A percentile compares a stretch with the other conserved stretches of the same genome.
Conservation (phyloP, 2,797 vertebrate genomes). For the Taenioides sp. region DNA sequence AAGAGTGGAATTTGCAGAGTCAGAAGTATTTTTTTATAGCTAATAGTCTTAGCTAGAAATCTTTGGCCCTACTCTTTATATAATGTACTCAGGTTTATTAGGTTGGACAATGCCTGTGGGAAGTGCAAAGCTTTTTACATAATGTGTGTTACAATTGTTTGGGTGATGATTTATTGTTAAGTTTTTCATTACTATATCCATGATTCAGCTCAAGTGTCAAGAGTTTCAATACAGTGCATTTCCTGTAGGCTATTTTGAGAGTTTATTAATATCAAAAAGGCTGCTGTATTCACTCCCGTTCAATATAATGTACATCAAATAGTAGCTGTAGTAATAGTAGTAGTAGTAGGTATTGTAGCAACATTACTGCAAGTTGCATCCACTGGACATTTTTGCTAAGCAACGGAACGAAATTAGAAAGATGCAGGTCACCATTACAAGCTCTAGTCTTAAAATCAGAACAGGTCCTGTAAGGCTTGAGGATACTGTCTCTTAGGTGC, state of each 20-base stretch:
- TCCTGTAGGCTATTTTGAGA: not conserved
- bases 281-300: not conserved
- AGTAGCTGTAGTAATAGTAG: not conserved
- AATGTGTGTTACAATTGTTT: slow-evolving; percentile 2
- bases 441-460: not conserved
- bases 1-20: slow-evolving; percentile 7
- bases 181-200: not conserved
- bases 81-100: slow-evolving; percentile 7
- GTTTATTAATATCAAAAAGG: not conserved
- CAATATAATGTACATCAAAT: not conserved
- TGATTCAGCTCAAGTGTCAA: not conserved
- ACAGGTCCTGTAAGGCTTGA: not conserved
- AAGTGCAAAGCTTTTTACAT: slow-evolving; percentile 4
- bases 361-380: not conserved
- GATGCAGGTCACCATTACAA: not conserved
- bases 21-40: slow-evolving; percentile 18
- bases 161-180: slow-evolving; percentile 7
- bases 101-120: not conserved
- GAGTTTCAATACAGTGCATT: not conserved
- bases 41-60: slow-evolving; percentile 16
- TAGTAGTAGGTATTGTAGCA: not conserved
- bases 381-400: not conserved
- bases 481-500: not conserved
- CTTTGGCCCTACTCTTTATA: not conserved
- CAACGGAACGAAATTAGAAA: not conserved